Evolutionary conservation across 2,888 invertebrate species (phyloP), one percentile per base, ranked within the genome.

Genomic region (Limnephilus auricula): DNA sequence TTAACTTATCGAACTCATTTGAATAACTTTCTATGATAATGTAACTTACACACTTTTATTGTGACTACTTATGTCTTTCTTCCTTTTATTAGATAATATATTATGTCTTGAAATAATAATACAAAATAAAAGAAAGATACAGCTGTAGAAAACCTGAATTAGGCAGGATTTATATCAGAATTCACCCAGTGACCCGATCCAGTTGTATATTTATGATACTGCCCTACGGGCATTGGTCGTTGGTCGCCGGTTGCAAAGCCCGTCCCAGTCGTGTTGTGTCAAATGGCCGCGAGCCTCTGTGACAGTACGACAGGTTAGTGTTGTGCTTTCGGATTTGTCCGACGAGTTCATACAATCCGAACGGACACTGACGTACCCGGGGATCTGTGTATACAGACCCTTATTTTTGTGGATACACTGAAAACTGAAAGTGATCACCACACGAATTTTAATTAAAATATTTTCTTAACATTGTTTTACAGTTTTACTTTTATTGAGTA

Each of bases 221-320:
- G 25, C 87, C 87, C 87, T 0, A 13, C 65, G 65, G 65, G 65
- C 65, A 9, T 78, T 88, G 83, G 84, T 34, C 18, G 50, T 5
- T 87, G 83, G 83, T 18, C 15, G 13, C 45, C 88, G 83, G 83
- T 34, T 9, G 50, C 50, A 13, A 25, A 25, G 18, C 85, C n/a
- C 30, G 40, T 40, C 89, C 79, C 37, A 90, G 50, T 90, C 89
- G 82, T 82, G 86, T 88, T 87, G 92, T 92, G 92, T 92, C 92
- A 91, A 92, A 92, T 90, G 91, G 78, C 92, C 90, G 91, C 92
- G 91, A 90, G 92, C 91, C 87, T 90, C 87, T 89, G 91, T 88
- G 92, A 91, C 88, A 25, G 65, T 89, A 90, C 88, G 92, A 91
- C 88, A 25, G 65, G 25, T 89, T n/a, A 78, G 87, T 90, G 91